Base-by-base conservation (phyloP, 2,888 invertebrate species). In the Aromia moschata region DNA sequence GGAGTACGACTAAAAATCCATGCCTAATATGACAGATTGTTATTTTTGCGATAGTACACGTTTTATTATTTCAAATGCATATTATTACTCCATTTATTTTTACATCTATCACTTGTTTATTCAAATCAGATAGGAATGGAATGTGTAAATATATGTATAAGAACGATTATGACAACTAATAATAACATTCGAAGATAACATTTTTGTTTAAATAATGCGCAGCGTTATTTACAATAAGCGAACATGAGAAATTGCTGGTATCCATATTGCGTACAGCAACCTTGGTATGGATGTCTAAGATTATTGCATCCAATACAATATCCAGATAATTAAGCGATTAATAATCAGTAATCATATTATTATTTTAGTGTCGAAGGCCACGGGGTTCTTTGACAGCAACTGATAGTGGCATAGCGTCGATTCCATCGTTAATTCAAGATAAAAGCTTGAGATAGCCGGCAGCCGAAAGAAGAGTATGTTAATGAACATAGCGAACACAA, bases 321-420 rank as follows among this genome's bases (percentile, higher is more conserved):
- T 18, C 37, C 38, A 49, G 18, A 47, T 49, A 20, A 38, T 38
- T 38, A 20, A 49, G 38, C 36, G 37, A 49, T 49, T 49, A 49
- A 40, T 38, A 49, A 33, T 14, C 38, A 38, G 7, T 31, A 16
- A 9, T 37, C 18, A 38, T 18, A 20, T 49, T 11, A 20, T 49
- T 11, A 36, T 37, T 49, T 36, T 11, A 36, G 17, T 49, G 49
- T 49, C 30, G 49, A 30, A 38, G 49, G 49, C 25, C 49, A 25
- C 12, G 3, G 17, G 30, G 49, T 49, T 49, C 38, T 16, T 49
- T 49, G 49, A 49, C 49, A 37, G 20, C 17, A 20, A 38, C 20
- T 20, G 25, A 20, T 16, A 25, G 15, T 31, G 18, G n/a, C 11
- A 25, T 20, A 20, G 2, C 11, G 20, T 5, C 25, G 7, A 25